Conservation (phyloP, 2,113 vertebrate genomes). For the Phalacrocorax brasilianus region DNA sequence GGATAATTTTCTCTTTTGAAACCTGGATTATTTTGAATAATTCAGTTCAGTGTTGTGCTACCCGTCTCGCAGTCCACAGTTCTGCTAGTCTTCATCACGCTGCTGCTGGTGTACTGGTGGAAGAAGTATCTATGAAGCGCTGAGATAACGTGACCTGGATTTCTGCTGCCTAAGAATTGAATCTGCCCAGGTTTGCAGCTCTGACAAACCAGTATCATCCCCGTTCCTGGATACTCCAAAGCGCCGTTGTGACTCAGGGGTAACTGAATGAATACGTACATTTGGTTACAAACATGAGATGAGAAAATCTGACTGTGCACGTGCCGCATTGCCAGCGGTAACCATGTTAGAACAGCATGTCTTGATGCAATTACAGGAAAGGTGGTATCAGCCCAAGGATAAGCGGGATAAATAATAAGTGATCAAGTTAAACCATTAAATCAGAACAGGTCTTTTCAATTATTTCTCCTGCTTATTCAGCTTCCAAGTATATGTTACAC, state of each 20-base stretch:
- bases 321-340: fast-evolving
- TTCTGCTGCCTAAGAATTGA: neutral
- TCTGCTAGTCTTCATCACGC: neutral
- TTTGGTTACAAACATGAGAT: neutral
- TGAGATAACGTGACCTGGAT: fast-evolving
- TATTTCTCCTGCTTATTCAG: neutral
- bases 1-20: neutral
- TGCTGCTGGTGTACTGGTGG: neutral
- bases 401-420: neutral
- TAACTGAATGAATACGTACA: neutral
- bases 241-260: fast-evolving
- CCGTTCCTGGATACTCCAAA: neutral
- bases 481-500: neutral
- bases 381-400: neutral
- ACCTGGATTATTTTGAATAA: neutral
- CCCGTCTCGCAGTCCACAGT: neutral
- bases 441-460: neutral
- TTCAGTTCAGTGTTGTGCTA: neutral
- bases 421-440: neutral
- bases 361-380: neutral
- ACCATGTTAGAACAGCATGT: neutral
- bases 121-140: neutral
- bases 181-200: neutral
- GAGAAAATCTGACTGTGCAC: neutral
- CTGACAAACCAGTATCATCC: neutral